Percentiles rank a stretch among this genome's conserved stretches.
Conservation (phyloP, 2,888 invertebrate genomes). For the Dasypolia templi region DNA sequence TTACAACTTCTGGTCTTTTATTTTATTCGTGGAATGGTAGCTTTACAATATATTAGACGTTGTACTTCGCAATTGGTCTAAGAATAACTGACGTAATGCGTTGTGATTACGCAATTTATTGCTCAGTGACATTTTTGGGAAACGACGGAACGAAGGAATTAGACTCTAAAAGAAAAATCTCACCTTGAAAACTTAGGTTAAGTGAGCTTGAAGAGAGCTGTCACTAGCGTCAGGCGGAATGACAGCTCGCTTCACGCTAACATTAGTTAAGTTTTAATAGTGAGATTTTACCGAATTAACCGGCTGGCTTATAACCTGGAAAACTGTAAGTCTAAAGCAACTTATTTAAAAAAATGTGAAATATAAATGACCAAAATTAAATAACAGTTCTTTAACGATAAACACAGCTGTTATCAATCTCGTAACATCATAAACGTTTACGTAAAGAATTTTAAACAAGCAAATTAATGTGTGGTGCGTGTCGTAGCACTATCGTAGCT, state of each 20-base stretch:
- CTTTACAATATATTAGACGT: not conserved
- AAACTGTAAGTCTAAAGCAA: not conserved
- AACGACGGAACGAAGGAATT: too few relatives aligned
- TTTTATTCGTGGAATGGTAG: constrained; percentile 9
- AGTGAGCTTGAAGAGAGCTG: too few relatives aligned
- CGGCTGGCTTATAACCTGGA: not conserved
- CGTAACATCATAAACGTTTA: constrained; percentile 38
- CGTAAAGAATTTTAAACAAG: constrained; percentile 45
- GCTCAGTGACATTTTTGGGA: too few relatives aligned
- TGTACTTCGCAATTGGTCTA: not conserved
- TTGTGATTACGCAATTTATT: too few relatives aligned
- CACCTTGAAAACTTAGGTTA: too few relatives aligned
- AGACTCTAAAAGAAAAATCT: too few relatives aligned
- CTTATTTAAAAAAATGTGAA: too few relatives aligned
- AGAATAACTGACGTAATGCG: too few relatives aligned
- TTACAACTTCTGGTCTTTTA: constrained; percentile 11
- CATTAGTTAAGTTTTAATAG: too few relatives aligned
- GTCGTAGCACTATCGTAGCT: constrained; percentile 61
- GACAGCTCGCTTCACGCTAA: too few relatives aligned
- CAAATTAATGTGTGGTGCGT: constrained; percentile 56
- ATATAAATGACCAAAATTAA: not conserved
- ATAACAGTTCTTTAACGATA: not conserved
- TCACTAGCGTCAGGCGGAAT: too few relatives aligned
- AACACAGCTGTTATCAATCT: constrained; percentile 33
- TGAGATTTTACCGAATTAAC: too few relatives aligned